phyloP scores from a whole-genome alignment of 2,888 invertebrate genomes.

The Andricus quercusramuli region DNA sequence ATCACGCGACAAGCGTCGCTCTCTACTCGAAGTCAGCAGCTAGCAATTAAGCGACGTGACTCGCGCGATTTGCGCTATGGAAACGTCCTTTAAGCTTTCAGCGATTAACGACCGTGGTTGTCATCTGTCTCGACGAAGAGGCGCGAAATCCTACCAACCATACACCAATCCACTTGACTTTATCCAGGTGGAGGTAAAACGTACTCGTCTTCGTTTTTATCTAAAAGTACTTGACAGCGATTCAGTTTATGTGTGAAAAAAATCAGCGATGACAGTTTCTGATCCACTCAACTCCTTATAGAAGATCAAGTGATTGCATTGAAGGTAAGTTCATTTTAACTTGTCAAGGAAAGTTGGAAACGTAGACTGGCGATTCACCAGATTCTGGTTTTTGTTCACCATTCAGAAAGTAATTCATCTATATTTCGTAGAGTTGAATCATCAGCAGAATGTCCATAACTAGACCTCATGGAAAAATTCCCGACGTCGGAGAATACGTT shows the following conservation, averaged over 20 bases:
- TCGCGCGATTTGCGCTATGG: constrained; percentile 65
- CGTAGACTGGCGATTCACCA: background rate
- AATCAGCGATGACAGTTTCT: background rate
- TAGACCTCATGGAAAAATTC: no score
- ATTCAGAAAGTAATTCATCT: background rate
- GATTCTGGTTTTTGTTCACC: background rate
- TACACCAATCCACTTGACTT: constrained; percentile 17
- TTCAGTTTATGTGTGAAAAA: constrained; percentile 14
- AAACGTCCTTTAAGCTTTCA: constrained; percentile 65
- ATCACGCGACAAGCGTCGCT: constrained; percentile 25
- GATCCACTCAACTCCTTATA: constrained; percentile 26
- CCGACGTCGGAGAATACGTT: no score
- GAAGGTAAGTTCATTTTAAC: background rate
- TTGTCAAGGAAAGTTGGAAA: background rate
- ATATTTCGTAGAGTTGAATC: background rate
- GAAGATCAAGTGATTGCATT: constrained; percentile 1
- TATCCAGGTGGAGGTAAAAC: constrained; percentile 21
- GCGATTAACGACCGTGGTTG: constrained; percentile 66
- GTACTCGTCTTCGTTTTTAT: constrained; percentile 14
- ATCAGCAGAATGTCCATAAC: no score
- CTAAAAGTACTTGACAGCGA: constrained; percentile 19
- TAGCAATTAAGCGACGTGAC: constrained; percentile 77
- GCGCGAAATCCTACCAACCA: constrained; percentile 26
- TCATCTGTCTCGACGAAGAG: constrained; percentile 58
- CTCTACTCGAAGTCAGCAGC: constrained; percentile 49